These are phyloP conservation scores for Macrobrachium nipponense DNA, from an alignment of 1,140 invertebrate genomes.

Conservation along the genomic window DNA sequence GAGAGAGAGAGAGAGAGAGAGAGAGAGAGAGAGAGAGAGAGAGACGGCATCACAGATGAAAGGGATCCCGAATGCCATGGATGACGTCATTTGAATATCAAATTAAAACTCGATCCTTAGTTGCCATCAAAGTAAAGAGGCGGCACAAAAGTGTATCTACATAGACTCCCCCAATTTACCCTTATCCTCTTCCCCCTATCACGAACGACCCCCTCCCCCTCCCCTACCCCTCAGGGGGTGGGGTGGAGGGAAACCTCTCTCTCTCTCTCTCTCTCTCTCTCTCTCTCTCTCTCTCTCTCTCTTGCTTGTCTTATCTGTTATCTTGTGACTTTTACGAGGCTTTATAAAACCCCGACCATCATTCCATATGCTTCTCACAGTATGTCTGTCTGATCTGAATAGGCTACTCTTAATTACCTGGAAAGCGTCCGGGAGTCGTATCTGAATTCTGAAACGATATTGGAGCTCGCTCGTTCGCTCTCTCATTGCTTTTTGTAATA, in stretches of 20 bases:
- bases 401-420: too few species aligned
- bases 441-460: too few species aligned
- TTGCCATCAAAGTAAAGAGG: constrained; percentile 36
- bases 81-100: constrained; percentile 48
- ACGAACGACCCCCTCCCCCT: not conserved
- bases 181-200: not conserved
- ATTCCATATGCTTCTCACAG: too few species aligned
- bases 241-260: too few species aligned
- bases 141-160: not conserved
- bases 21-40: not conserved
- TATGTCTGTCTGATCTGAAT: too few species aligned
- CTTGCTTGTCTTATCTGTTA: not conserved
- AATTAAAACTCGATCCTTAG: constrained; percentile 52
- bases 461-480: too few species aligned
- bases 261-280: not conserved
- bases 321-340: too few species aligned
- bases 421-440: too few species aligned
- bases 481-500: too few species aligned
- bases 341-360: too few species aligned
- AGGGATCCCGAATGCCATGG: not conserved
- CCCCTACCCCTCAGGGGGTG: not conserved
- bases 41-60: not conserved
- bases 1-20: not conserved
- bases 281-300: not conserved
- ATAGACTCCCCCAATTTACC: not conserved